Percentiles rank a stretch among this genome's conserved stretches.
Evolutionary conservation across 2,113 vertebrate species (phyloP).

Genomic region (Callithrix jacchus): DNA sequence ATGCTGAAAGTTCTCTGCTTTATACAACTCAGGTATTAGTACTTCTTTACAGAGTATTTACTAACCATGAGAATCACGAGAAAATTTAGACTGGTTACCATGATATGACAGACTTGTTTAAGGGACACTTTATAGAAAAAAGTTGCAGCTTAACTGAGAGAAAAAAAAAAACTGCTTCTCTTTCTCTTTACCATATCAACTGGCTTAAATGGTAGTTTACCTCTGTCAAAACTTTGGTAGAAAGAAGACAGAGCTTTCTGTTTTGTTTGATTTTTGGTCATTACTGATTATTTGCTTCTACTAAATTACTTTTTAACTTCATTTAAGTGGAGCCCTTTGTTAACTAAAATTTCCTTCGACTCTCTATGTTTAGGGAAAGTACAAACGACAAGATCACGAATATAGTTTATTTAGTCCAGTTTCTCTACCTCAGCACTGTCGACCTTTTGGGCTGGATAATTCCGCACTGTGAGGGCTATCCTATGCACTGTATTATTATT

Average conservation of each 20-base stretch:
- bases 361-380: not conserved
- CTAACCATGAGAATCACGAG: not conserved
- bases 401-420: not conserved
- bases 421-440: not conserved
- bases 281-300: not conserved
- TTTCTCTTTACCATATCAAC: not conserved
- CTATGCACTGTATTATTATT: not conserved
- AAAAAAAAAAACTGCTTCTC: not conserved
- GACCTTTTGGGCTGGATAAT: not conserved
- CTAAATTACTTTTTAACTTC: not conserved
- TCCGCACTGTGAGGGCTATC: not conserved
- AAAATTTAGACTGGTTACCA: not conserved
- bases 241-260: not conserved
- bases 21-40: not conserved
- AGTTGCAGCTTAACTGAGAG: not conserved
- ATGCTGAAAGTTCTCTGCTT: not conserved
- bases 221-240: too few relatives aligned
- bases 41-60: not conserved
- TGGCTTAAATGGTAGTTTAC: not conserved
- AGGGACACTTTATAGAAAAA: not conserved
- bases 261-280: not conserved
- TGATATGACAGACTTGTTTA: not conserved
- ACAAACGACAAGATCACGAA: not conserved
- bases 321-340: not conserved
- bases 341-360: not conserved